These are phyloP conservation scores for Bombylius major DNA, from an alignment of 2,888 invertebrate species.

Conservation along the genomic window DNA sequence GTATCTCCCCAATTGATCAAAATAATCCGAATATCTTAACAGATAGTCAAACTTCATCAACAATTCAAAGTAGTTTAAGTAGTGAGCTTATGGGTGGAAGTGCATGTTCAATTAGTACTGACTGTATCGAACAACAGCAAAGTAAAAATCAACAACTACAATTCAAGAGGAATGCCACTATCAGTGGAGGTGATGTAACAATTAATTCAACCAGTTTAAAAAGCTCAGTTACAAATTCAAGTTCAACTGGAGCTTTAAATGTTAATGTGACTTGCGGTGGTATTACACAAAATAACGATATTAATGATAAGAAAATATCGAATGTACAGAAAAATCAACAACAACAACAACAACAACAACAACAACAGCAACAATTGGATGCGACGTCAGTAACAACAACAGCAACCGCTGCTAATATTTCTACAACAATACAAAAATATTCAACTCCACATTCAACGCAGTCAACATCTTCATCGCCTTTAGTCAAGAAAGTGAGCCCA, in stretches of 20 bases:
- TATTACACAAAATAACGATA: background rate
- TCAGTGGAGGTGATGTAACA: background rate
- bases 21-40: conserved; percentile 19
- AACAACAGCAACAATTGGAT: conserved; percentile 9
- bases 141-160: no score
- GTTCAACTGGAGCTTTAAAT: conserved; percentile 4
- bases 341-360: conserved; percentile 25
- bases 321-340: conserved; percentile 14
- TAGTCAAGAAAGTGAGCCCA: conserved; percentile 29
- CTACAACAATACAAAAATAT: background rate
- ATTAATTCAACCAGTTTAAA: background rate
- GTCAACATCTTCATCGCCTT: conserved; percentile 6
- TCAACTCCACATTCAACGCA: background rate
- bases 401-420: conserved; percentile 6
- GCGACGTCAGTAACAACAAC: conserved; percentile 22
- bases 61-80: conserved; percentile 25
- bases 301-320: conserved; percentile 5
- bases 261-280: background rate
- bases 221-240: conserved; percentile 5
- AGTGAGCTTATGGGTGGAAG: conserved; percentile 11
- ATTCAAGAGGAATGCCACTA: no score
- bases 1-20: conserved; percentile 19
- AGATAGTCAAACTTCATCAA: conserved; percentile 26
- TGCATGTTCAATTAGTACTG: conserved; percentile 2
- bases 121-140: background rate